Evolutionary conservation across 35 echinoderm and acorn worm species (phyloP).

Genomic region (Apostichopus californicus): DNA sequence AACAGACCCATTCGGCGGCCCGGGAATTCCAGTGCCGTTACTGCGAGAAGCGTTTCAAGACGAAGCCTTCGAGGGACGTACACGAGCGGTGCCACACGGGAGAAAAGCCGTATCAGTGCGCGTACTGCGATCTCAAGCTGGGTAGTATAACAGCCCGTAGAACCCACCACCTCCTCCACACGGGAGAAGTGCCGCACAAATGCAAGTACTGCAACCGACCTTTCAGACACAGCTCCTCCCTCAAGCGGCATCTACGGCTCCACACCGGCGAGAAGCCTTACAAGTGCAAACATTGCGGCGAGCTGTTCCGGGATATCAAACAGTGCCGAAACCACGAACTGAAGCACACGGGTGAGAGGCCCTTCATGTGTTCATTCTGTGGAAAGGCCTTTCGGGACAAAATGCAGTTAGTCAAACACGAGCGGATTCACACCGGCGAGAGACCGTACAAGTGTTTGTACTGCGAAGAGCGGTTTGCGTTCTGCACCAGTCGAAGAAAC

Average conservation of each 20-base stretch:
- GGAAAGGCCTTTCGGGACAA: slow-evolving; percentile 7
- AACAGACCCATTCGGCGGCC: neutral
- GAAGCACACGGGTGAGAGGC: slow-evolving; percentile 43
- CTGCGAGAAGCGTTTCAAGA: slow-evolving; percentile 39
- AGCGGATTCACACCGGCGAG: slow-evolving; percentile 51
- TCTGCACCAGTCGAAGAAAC: neutral
- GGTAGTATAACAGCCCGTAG: neutral
- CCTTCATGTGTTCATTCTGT: slow-evolving; percentile 49
- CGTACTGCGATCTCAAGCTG: neutral
- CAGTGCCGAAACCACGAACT: slow-evolving; percentile 19
- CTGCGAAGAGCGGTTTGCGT: slow-evolving; percentile 40
- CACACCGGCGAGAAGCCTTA: slow-evolving; percentile 22
- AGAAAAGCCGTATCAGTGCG: slow-evolving; percentile 28
- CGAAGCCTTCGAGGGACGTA: neutral
- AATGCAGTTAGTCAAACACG: slow-evolving; percentile 32
- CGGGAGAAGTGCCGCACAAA: slow-evolving; percentile 39
- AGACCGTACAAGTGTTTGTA: slow-evolving; percentile 45
- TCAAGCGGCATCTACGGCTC: neutral
- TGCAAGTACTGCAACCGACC: slow-evolving; percentile 4
- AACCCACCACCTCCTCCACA: slow-evolving; percentile 11
- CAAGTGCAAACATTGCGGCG: slow-evolving; percentile 23
- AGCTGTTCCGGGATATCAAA: slow-evolving; percentile 20
- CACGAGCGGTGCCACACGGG: slow-evolving; percentile 44
- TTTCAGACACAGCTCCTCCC: neutral
- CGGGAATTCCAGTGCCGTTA: slow-evolving; percentile 13